phyloP scores from a whole-genome alignment of 2,113 vertebrate genomes.

The Ophthalmolycus amberensis region DNA sequence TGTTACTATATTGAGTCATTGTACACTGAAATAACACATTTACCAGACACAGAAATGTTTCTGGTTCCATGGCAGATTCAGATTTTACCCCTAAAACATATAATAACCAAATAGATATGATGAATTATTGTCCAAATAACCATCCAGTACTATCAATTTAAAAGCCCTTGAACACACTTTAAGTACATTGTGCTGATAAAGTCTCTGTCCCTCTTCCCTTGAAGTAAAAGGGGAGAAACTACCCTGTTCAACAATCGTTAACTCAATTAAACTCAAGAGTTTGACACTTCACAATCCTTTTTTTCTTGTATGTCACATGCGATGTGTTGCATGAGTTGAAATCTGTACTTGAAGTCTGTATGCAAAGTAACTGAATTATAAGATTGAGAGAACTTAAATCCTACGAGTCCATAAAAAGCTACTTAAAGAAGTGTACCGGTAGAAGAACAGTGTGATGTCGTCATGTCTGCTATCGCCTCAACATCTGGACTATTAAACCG shows the following conservation, averaged over 20 bases:
- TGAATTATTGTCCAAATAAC: too few relatives aligned
- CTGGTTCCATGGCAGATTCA: too few relatives aligned
- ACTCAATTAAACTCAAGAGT: neutral
- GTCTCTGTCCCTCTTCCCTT: neutral
- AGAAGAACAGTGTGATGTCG: neutral
- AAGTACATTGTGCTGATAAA: neutral
- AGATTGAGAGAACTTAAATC: neutral
- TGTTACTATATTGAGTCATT: too few relatives aligned
- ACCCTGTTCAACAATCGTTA: neutral
- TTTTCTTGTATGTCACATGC: neutral
- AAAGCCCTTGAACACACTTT: too few relatives aligned
- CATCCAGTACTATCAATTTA: too few relatives aligned
- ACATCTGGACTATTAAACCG: neutral
- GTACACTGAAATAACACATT: too few relatives aligned
- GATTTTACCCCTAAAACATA: too few relatives aligned
- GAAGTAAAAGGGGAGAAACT: too few relatives aligned
- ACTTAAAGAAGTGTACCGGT: neutral
- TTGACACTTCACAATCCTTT: neutral
- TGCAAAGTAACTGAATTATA: neutral
- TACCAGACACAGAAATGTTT: too few relatives aligned
- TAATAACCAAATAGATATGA: too few relatives aligned
- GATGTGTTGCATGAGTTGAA: neutral
- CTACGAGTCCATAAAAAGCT: neutral
- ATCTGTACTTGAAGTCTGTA: neutral
- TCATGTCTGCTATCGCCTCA: neutral